phyloP scores from a whole-genome alignment of 2,888 invertebrate genomes.

The Pseudanteris insignis region DNA sequence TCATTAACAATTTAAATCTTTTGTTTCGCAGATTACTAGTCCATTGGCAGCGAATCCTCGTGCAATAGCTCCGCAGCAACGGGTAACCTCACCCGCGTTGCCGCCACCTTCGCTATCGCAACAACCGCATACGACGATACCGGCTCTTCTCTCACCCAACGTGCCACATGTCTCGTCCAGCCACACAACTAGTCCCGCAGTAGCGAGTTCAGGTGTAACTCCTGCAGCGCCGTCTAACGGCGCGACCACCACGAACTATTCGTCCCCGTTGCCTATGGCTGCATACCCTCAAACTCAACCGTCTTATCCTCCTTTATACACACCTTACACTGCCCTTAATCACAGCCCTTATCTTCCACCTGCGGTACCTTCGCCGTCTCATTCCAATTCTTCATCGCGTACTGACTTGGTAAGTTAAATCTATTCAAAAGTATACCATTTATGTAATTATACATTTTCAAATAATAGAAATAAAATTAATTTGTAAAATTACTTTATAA shows the following conservation, averaged over 20 bases:
- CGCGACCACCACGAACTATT: constrained; percentile 61
- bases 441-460: no score
- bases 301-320: constrained; percentile 76
- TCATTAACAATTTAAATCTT: no score
- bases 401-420: constrained; percentile 68
- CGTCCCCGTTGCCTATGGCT: constrained; percentile 63
- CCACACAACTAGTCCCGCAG: constrained; percentile 66
- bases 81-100: constrained; percentile 69
- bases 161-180: constrained; percentile 65
- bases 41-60: constrained; percentile 66
- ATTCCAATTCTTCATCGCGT: constrained; percentile 70
- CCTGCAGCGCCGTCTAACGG: constrained; percentile 70
- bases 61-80: constrained; percentile 70
- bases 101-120: constrained; percentile 61
- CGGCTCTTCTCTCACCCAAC: constrained; percentile 65
- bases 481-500: no score
- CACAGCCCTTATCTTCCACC: constrained; percentile 78
- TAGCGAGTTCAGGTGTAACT: constrained; percentile 70
- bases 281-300: constrained; percentile 67
- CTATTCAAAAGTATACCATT: no score
- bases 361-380: constrained; percentile 70
- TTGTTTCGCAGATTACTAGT: constrained; percentile 62
- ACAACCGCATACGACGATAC: constrained; percentile 62
- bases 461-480: no score
- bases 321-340: constrained; percentile 79